Evolutionary conservation across 2,113 vertebrate species (phyloP), one percentile per base, ranked within the genome.

Genomic region (Ammodytes marinus): DNA sequence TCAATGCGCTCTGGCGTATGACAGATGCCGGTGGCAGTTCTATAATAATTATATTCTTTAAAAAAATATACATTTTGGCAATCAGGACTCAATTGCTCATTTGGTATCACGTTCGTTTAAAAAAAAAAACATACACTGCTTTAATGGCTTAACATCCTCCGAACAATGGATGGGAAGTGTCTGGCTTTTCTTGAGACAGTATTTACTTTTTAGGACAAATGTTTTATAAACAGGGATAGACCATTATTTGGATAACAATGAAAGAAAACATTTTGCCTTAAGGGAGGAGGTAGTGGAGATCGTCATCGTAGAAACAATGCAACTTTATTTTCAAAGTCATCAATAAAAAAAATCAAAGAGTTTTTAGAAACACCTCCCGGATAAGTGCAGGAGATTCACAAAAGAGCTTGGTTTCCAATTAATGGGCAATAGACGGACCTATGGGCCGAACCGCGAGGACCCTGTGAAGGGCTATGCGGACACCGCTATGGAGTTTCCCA

Each of bases 371-470:
- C 92, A 95, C 93, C 93, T 93, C 93, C 94, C 92, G 94, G 93
- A 95, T 95, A 95, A 95, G 93, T 94, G 91, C 74, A 85, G 88
- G 80, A 93, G 91, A 93, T 94, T 91, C 90, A 89, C 94, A 93
- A 93, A 94, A 94, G 93, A 91, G 91, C 92, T 90, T 91, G 81
- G 90, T 93, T 91, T 92, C 90, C 93, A 96, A 96, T 95, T 94
- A 95, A 95, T 86, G 86, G 84, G 75, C 91, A 87, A 94, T 91
- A 94, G 93, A 91, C 94, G 86, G 91, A 89, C 85, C 90, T 80
- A 92, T 93, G 88, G 88, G 86, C 85, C 89, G 88, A 92, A 92
- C 80, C 79, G 83, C 86, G 83, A 89, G 92, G 92, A 94, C 70
- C 87, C 90, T 86, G 89, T 82, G 87, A 92, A 86, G 86, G 88